Evolutionary conservation across 2,888 invertebrate species (phyloP), one percentile per base, ranked within the genome.

Genomic region (Tetanocera ferruginea): DNA sequence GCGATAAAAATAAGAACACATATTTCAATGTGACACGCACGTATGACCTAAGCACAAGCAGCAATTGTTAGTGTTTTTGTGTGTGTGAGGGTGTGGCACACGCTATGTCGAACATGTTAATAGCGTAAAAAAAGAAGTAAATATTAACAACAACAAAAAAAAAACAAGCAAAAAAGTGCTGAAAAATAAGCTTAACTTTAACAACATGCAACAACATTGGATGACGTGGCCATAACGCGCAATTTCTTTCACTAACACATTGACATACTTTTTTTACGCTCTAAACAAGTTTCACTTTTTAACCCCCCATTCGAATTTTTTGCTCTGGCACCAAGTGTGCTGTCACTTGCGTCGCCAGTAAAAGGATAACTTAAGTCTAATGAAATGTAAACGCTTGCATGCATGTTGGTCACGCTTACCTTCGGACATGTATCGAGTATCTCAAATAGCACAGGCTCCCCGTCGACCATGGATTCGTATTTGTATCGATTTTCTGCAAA

Each of bases 391-490:
- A n/a, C n/a, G 51, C 49, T 28, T 64, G 69, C 49, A 37, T 23
- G 19, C 23, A 17, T 14, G 28, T 8, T 31, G 55, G 31, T 25
- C 60, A 57, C 49, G 79, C 78, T 81, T 84, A 90, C 90, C 87
- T 89, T 90, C 77, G 77, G 95, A 94, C 96, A 96, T 70, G 96
- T 95, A 90, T 98, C 97, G 85, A 97, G 91, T 84, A 98, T 96
- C 90, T 98, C 97, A 86, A 96, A 96, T 55, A 97, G 92, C 80
- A 97, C 93, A 19, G 97, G 95, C 87, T 98, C 97, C 17, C 95
- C 94, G 85, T 97, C 96, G 79, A 97, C 93, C 86, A 96, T 90
- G 28, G 96, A 94, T 90, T 97, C 97, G 89, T 97, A 95, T 87
- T 96, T 97, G 90, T 97, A 97, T 89, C 95, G 93, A 89, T 94